phyloP scores from a whole-genome alignment of 2,113 vertebrate genomes.

The Lontra canadensis region DNA sequence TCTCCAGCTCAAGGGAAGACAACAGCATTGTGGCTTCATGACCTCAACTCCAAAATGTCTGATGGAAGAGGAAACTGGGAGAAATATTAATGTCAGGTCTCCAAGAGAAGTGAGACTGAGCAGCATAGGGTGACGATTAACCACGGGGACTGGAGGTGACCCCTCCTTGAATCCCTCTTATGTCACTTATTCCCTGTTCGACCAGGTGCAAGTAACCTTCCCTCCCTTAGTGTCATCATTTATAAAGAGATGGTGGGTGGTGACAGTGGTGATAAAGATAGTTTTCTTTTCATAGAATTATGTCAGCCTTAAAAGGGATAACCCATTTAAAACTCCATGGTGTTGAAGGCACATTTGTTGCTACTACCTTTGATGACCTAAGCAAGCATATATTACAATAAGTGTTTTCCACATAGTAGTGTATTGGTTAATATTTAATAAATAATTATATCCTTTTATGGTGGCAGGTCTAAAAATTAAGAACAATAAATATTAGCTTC shows the following conservation, averaged over 20 bases:
- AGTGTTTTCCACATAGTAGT: background rate
- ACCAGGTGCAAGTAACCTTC: background rate
- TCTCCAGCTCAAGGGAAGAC: background rate
- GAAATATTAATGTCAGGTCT: too few species aligned
- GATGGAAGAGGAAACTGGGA: background rate
- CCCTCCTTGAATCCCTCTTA: background rate
- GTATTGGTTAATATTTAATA: background rate
- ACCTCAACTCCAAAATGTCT: too few species aligned
- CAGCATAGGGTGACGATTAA: accelerated
- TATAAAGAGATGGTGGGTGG: background rate
- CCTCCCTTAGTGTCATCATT: background rate
- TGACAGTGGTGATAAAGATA: too few species aligned
- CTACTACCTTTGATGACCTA: background rate
- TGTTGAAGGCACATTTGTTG: background rate
- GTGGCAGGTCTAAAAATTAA: background rate
- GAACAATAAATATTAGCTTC: background rate
- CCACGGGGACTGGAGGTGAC: accelerated
- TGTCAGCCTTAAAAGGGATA: too few species aligned
- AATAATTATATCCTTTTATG: background rate
- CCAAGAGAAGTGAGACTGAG: too few species aligned
- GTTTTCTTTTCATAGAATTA: background rate
- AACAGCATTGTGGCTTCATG: background rate
- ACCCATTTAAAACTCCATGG: accelerated
- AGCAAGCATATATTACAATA: too few species aligned
- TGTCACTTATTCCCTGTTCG: background rate